Percentiles rank a stretch among this genome's conserved stretches.
Evolutionary conservation across 2,888 invertebrate species (phyloP).

Genomic region (Pristionchus maxplancki): DNA sequence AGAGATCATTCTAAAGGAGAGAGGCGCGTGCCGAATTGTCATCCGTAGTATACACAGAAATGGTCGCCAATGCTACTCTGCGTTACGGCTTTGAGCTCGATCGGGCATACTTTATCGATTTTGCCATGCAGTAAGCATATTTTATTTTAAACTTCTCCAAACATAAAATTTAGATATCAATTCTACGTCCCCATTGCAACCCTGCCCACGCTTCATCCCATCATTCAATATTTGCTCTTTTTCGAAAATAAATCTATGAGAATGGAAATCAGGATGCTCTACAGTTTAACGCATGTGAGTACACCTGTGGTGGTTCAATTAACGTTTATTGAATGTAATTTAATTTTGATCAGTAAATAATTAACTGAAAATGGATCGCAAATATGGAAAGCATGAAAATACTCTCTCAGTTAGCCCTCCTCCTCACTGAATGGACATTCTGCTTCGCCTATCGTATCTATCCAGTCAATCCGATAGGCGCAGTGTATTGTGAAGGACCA

Average conservation of each 20-base stretch:
- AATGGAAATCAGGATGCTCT: not conserved
- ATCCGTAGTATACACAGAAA: too few relatives aligned
- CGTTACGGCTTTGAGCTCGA: not conserved
- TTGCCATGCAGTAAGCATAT: not conserved
- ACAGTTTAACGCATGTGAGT: not conserved
- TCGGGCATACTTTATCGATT: not conserved
- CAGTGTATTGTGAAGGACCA: not conserved
- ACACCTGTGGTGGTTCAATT: not conserved
- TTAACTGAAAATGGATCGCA: too few relatives aligned
- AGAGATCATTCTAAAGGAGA: too few relatives aligned
- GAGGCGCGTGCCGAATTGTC: too few relatives aligned
- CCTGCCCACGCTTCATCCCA: not conserved
- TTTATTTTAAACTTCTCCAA: too few relatives aligned
- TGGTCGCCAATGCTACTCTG: too few relatives aligned
- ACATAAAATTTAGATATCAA: not conserved
- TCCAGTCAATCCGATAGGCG: not conserved
- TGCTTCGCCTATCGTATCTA: not conserved
- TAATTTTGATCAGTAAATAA: not conserved
- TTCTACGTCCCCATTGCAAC: not conserved
- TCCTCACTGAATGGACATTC: not conserved
- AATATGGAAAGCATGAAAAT: too few relatives aligned
- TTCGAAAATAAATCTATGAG: constrained; percentile 6
- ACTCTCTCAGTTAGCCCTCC: not conserved
- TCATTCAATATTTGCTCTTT: constrained; percentile 34
- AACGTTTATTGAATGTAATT: too few relatives aligned